A percentile compares a stretch with the other conserved stretches of the same genome.
These are phyloP conservation scores for Sebastes kiyomatsui DNA, from an alignment of 2,797 vertebrate species.

Conservation along the genomic window DNA sequence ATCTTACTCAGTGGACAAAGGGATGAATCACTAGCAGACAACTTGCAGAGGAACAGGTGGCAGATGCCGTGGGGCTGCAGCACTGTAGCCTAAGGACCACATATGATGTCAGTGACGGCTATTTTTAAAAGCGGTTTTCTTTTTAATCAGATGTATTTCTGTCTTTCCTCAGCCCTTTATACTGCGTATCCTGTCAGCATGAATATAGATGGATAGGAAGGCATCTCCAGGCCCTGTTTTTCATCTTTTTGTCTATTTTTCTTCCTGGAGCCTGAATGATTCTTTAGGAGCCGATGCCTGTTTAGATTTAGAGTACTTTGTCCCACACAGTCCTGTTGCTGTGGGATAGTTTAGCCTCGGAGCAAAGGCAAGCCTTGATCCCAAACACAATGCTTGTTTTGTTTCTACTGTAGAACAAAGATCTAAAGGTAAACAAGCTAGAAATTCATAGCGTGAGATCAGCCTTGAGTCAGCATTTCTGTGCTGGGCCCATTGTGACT, in stretches of 20 bases:
- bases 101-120: conserved; percentile 9
- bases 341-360: conserved; percentile 28
- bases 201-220: conserved; percentile 10
- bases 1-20: conserved; percentile 32
- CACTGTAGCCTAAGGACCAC: neutral
- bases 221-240: neutral
- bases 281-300: conserved; percentile 2
- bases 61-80: conserved; percentile 12
- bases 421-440: conserved; percentile 35
- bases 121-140: conserved; percentile 13
- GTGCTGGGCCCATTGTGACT: neutral
- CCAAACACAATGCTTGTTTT: conserved; percentile 40
- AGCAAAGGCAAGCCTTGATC: conserved; percentile 37
- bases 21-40: conserved; percentile 46
- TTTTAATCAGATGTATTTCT: conserved; percentile 22
- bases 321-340: conserved; percentile 10
- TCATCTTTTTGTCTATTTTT: neutral
- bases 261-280: neutral
- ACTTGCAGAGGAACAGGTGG: conserved; percentile 46
- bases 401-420: conserved; percentile 28
- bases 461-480: conserved; percentile 40
- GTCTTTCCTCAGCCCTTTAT: neutral
- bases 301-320: conserved; percentile 18
- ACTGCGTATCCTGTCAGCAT: neutral
- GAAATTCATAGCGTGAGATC: conserved; percentile 8